Evolutionary conservation across 2,888 invertebrate genomes (phyloP).

Genomic region (Eupeodes latifasciatus): DNA sequence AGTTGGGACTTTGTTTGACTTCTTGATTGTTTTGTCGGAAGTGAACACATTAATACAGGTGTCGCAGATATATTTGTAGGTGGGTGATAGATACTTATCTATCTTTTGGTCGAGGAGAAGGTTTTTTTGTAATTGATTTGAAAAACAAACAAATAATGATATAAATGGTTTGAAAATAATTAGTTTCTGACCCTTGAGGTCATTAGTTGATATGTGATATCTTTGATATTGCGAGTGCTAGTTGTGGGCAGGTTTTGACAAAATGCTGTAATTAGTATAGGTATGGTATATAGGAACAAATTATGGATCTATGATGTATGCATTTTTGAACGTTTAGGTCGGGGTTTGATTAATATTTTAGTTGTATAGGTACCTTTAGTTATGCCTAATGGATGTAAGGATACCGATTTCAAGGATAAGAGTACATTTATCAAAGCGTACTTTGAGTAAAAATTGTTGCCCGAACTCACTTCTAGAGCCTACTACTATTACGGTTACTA

Average conservation of each 20-base stretch:
- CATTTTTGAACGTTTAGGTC: too few species aligned
- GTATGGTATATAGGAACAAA: background rate
- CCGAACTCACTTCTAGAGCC: too few species aligned
- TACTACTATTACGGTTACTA: too few species aligned
- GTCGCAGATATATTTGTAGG: conserved; percentile 38
- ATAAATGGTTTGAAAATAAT: conserved; percentile 50
- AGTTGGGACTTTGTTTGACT: conserved; percentile 42
- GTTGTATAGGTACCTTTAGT: too few species aligned
- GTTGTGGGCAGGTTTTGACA: conserved; percentile 57
- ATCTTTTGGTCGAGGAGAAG: background rate
- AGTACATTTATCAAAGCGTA: too few species aligned
- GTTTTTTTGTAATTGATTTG: conserved; percentile 52
- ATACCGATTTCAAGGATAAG: too few species aligned
- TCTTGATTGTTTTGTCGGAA: conserved; percentile 57
- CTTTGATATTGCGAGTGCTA: conserved; percentile 20
- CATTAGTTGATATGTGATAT: conserved; percentile 43
- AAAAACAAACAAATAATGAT: conserved; percentile 59
- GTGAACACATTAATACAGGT: conserved; percentile 66
- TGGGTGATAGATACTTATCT: conserved; percentile 32
- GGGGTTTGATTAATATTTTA: too few species aligned
- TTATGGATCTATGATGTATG: too few species aligned
- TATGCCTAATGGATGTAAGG: too few species aligned
- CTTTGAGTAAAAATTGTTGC: too few species aligned
- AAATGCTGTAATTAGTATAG: conserved; percentile 52
- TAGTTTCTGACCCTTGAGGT: conserved; percentile 50